Base-by-base conservation (phyloP, 2,113 vertebrate species). In the Myotis yumanensis region DNA sequence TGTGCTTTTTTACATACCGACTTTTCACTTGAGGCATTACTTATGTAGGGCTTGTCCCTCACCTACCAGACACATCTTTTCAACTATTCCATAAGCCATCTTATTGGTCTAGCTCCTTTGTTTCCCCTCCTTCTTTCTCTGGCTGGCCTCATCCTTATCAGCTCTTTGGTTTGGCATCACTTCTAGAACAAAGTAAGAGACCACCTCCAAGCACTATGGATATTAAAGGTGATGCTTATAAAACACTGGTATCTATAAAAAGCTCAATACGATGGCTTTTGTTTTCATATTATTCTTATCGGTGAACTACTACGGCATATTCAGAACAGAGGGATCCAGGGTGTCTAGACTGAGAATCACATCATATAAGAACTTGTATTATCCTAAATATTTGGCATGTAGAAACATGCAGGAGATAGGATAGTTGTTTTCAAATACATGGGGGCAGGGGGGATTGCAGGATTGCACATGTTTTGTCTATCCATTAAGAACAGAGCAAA, bases 111-210 rank as follows among this genome's bases (percentile, higher is more conserved):
- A 9, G 6, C 20, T 35, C 46, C 80, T 93, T 40, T 75, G 46
- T 76, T 66, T 62, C 11, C 66, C 51, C 7, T 73, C 30, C 77
- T 71, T 54, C 46, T 72, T 75, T 81, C 69, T 82, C 57, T 48
- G 57, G 11, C 52, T 90, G 48, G 69, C 16, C 72, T 77, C 66
- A 46, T 40, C 52, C 37, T 75, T 59, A 64, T 86, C 68, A 48
- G 20, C 43, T 35, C 59, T 62, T 73, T 68, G 15, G 10, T 71
- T 81, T 94, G 76, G 51, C 64, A 54, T 93, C 37, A 82, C 2
- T 81, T 83, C 76, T 69, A 94, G 40, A 54, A 89, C 57, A 91
- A 93, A n/a, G 72, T 40, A 86, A 83, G 12, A 80, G 80, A 71
- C 23, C 32, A 76, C 54, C 1, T 83, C 62, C 28, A 52, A 86